Evolutionary conservation across 1,140 invertebrate species (phyloP), one percentile per base, ranked within the genome.

Genomic region (Bombus difficillimus): DNA sequence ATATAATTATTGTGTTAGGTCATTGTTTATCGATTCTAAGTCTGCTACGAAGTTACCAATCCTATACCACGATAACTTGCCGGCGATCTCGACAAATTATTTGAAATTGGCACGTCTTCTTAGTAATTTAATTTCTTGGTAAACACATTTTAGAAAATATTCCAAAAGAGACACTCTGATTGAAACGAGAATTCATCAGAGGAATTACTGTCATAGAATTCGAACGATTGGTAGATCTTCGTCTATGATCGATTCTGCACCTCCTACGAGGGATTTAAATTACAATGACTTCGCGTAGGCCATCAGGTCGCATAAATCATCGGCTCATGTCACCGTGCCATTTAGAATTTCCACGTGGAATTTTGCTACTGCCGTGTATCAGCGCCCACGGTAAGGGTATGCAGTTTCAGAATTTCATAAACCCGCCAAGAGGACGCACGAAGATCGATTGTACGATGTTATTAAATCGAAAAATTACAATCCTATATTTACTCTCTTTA

Each of bases 331-430:
- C 75, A 85, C 81, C 73, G 79, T 37, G 68, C 84, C 85, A 87
- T 91, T 92, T 84, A 81, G 77, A 88, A 91, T 91, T 91, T 90
- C 82, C 85, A 81, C 85, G 69, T 74, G 87, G 86, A 89, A 91
- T 90, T 92, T 87, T 62, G 90, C 72, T 81, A 53, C 10, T 53
- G 59, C 32, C 18, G 18, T 22, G 57, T 69, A 39, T 69, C 59
- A 66, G 9, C 53, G 22, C 12, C 12, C 25, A 25, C n/a, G 47
- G 32, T 64, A 47, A 47, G 53, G 82, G 75, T 32, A 69, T 69
- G 66, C 39, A 15, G 25, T n/a, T 28, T 72, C 66, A 85, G 83
- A 85, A 85, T 80, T 85, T 85, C 83, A 85, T 85, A 85, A 84
- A 85, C 75, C 59, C 32, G 39, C 62, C 39, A n/a, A 22, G 74